These are phyloP conservation scores for Acipenser ruthenus DNA, from an alignment of 2,797 vertebrate species.

Conservation along the genomic window DNA sequence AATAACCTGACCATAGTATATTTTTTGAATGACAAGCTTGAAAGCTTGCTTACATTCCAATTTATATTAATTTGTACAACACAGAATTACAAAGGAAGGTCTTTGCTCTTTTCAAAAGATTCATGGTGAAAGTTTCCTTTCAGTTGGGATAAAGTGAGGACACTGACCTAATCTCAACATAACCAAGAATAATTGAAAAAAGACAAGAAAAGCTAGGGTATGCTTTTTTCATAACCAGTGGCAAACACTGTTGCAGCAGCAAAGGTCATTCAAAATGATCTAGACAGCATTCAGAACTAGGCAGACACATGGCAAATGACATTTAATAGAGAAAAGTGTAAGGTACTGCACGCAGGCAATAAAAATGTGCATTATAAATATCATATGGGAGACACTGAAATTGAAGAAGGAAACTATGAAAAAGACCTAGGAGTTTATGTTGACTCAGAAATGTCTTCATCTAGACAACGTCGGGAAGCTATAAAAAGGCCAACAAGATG, in stretches of 20 bases:
- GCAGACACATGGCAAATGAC: no score
- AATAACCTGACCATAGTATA: not conserved
- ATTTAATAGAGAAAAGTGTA: no score
- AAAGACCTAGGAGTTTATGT: no score
- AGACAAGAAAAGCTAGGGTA: not conserved
- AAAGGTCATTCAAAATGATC: no score
- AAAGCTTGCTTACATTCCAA: not conserved
- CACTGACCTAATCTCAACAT: not conserved
- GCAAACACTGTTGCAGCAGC: not conserved
- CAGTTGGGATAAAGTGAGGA: constrained; percentile 1
- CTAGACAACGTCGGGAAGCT: no score
- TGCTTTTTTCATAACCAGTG: not conserved
- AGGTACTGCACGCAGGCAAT: no score
- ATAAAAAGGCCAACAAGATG: no score
- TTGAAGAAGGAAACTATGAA: no score
- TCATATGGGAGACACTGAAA: no score
- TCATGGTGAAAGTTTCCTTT: constrained; percentile 1
- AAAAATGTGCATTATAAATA: no score
- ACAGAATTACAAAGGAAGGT: not conserved
- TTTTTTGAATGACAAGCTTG: not conserved
- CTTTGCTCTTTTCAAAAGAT: not conserved
- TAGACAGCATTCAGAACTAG: no score
- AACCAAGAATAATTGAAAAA: not conserved
- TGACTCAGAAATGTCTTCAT: no score
- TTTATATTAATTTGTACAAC: not conserved